A percentile compares a stretch with the other conserved stretches of the same genome.
These are phyloP conservation scores for Papilio elwesi DNA, from an alignment of 2,888 invertebrate species.

Conservation along the genomic window DNA sequence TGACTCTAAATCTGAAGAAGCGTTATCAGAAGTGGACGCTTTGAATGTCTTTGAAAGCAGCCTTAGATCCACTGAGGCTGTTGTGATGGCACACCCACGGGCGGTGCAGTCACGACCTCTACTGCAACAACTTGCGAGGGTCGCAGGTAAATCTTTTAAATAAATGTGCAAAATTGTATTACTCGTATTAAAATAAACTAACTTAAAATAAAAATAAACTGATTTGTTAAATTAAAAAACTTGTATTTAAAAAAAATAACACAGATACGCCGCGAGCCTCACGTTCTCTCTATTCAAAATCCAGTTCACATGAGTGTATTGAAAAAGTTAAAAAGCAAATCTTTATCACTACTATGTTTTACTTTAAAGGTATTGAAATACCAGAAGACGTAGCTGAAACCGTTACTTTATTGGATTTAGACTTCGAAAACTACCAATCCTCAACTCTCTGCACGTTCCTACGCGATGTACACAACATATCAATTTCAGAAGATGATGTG, in stretches of 20 bases:
- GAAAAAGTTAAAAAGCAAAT: no score
- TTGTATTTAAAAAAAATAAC: no score
- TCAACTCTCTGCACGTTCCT: constrained; percentile 44
- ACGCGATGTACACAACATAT: constrained; percentile 43
- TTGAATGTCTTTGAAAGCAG: constrained; percentile 26
- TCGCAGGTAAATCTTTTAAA: constrained; percentile 20
- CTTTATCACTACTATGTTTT: no score
- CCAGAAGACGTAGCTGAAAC: constrained; percentile 36
- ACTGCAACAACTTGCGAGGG: constrained; percentile 14
- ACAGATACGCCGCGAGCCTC: no score
- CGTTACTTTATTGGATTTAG: constrained; percentile 46
- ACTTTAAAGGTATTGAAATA: constrained; percentile 44
- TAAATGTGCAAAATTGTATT: neutral
- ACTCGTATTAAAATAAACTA: neutral
- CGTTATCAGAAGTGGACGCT: constrained; percentile 14
- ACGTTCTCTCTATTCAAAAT: no score
- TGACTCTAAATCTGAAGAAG: neutral
- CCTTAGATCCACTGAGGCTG: constrained; percentile 25
- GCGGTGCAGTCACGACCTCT: neutral
- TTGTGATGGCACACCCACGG: neutral
- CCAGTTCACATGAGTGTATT: no score
- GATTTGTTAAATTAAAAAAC: no score
- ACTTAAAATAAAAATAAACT: no score
- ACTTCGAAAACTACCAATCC: constrained; percentile 42
- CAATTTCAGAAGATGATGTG: constrained; percentile 42